Evolutionary conservation across 2,113 vertebrate species (phyloP), one percentile per base, ranked within the genome.

Genomic region (Myrmophylax atrothorax): DNA sequence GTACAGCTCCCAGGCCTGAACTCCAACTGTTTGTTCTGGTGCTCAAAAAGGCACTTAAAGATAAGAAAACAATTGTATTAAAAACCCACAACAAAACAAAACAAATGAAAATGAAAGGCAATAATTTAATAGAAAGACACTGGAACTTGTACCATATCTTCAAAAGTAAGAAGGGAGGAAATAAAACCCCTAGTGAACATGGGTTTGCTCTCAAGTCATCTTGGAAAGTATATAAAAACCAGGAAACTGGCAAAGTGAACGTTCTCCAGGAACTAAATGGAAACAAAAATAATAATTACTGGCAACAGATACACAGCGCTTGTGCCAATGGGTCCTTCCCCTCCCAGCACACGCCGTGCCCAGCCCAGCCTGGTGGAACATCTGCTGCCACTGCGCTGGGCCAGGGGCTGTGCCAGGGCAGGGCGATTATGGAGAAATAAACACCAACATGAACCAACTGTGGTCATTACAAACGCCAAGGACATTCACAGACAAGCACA

Each of bases 1-100:
- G 82, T 77, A 89, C 81, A 74, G 91, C 89, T 90, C 94, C 95
- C 83, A 92, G 93, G 95, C 95, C 87, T 78, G 90, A 95, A 96
- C 83, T 94, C 97, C 94, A 89, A 77, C 46, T 28, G 26, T 90
- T 97, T 89, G 92, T 97, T 98, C 97, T 60, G 83, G 97, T 98
- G 97, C 97, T 98, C 98, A 97, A 97, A 96, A 98, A 98, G 98
- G 98, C 98, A 98, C 98, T 98, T 98, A 97, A 94, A 98, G 97
- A 97, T 97, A 96, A 98, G 94, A 96, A 97, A 97, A 89, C 87
- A 78, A 97, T 29, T 94, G 96, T 87, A 97, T 89, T 97, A 94
- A 95, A 97, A 97, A 96, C 69, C 94, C 96, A 96, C 97, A 96
- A 90, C 84, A 26, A 82, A 93, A 87, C 42, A 90, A 95, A 97